These are phyloP conservation scores for Calameuta pallipes DNA, from an alignment of 2,888 invertebrate genomes.

Conservation along the genomic window DNA sequence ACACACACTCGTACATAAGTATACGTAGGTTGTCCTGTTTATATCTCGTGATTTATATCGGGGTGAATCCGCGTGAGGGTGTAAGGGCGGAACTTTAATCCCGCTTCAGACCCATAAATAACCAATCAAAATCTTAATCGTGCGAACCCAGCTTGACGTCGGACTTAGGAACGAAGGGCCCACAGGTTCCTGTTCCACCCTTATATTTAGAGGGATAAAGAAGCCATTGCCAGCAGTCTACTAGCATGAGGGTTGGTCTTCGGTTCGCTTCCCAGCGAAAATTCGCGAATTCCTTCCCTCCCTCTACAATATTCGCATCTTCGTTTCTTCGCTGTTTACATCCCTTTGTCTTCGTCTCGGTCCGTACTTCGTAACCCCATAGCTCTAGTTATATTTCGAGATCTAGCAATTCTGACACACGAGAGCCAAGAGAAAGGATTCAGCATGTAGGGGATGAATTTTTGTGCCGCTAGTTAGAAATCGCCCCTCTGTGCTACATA, in stretches of 20 bases:
- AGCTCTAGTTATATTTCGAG: not conserved
- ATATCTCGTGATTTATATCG: not conserved
- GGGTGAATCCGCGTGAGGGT: not conserved
- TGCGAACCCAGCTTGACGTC: conserved; percentile 13
- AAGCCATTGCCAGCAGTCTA: not conserved
- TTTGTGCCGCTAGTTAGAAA: not conserved
- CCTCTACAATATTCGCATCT: not conserved
- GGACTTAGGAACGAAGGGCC: not conserved
- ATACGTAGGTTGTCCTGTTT: not conserved
- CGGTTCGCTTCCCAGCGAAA: not conserved
- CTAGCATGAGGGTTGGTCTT: not conserved
- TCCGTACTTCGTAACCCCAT: not conserved
- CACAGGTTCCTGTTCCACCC: not conserved
- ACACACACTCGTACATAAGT: not conserved
- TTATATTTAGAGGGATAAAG: not conserved
- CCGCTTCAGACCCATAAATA: conserved; percentile 28
- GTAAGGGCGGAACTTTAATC: conserved; percentile 18
- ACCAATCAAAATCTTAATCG: conserved; percentile 32
- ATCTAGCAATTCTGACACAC: not conserved
- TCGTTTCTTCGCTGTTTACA: not conserved
- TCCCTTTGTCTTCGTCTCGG: not conserved
- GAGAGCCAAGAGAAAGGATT: not conserved
- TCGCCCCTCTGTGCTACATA: not conserved
- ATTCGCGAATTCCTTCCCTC: not conserved
- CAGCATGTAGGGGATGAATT: not conserved